These are phyloP conservation scores for Chionodraco myersi DNA, from an alignment of 2,113 vertebrate species.

Conservation along the genomic window DNA sequence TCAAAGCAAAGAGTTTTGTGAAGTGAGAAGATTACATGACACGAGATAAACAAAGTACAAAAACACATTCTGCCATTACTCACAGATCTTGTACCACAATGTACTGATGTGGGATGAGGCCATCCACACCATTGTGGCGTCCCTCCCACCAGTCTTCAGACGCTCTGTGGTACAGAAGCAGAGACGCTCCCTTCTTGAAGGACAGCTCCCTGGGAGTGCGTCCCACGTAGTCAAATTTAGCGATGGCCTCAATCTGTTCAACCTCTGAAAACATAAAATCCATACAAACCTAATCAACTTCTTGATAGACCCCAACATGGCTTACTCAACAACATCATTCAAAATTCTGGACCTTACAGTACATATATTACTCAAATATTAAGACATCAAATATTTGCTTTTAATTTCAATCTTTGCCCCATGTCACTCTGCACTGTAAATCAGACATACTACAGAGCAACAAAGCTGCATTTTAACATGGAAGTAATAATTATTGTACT, in stretches of 20 bases:
- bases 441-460: background rate
- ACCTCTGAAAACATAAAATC: slow-evolving; percentile 85
- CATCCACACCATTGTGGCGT: slow-evolving; percentile 95
- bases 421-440: background rate
- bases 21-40: background rate
- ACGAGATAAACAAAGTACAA: background rate
- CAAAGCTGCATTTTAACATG: background rate
- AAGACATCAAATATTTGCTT: background rate
- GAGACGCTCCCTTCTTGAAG: slow-evolving; percentile 97
- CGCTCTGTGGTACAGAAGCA: slow-evolving; percentile 94
- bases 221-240: slow-evolving; percentile 97
- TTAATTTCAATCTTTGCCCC: background rate
- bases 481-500: background rate
- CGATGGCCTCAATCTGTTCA: slow-evolving; percentile 98
- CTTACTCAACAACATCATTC: background rate
- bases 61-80: slow-evolving; percentile 72
- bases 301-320: background rate
- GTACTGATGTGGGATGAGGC: slow-evolving; percentile 98
- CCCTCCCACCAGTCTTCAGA: slow-evolving; percentile 99
- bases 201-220: slow-evolving; percentile 94
- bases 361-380: background rate
- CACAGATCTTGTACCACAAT: slow-evolving; percentile 99
- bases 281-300: background rate
- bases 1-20: background rate
- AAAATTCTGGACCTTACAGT: background rate